Percentiles rank a stretch among this genome's conserved stretches.
These are phyloP conservation scores for Bambusicola thoracicus DNA, from an alignment of 2,113 vertebrate genomes.

Conservation along the genomic window DNA sequence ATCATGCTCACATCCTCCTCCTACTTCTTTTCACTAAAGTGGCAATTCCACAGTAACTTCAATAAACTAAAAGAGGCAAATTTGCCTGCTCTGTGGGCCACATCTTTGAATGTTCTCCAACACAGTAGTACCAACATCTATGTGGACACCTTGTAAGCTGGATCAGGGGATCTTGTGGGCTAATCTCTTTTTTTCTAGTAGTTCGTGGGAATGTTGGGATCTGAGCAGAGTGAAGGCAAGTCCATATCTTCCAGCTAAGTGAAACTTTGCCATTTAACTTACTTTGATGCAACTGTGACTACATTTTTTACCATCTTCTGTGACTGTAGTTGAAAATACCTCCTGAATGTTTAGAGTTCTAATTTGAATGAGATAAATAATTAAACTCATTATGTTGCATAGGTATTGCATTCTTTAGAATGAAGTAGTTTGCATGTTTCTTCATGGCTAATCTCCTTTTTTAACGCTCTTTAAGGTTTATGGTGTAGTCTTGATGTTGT, in stretches of 20 bases:
- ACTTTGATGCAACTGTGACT: background rate
- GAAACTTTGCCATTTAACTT: background rate
- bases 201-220: background rate
- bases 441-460: background rate
- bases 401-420: background rate
- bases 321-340: background rate
- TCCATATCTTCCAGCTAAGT: accelerated
- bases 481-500: background rate
- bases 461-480: background rate
- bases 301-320: background rate
- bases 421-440: background rate
- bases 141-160: background rate
- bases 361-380: background rate
- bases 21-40: too few species aligned
- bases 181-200: background rate
- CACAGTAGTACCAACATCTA: background rate
- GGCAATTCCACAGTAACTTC: background rate
- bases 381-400: background rate
- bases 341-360: background rate
- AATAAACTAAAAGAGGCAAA: background rate
- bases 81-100: background rate
- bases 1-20: background rate
- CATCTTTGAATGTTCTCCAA: background rate
- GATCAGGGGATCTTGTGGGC: background rate
- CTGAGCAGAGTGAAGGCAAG: background rate